Evolutionary conservation across 2,797 vertebrate genomes (phyloP), one percentile per base, ranked within the genome.

Genomic region (Coregonus suidteri): DNA sequence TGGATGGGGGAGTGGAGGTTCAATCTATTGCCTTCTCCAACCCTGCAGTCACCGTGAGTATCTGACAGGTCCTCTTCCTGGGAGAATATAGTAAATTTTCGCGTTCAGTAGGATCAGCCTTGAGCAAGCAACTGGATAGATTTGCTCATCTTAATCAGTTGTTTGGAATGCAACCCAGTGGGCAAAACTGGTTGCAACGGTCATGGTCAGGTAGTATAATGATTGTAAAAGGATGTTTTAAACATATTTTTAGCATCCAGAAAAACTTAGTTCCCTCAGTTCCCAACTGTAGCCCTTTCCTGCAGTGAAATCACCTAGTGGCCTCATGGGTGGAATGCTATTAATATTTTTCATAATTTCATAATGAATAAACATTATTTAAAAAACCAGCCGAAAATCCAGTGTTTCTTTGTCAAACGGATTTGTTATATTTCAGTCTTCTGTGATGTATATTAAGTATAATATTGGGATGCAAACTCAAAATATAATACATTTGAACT

Each of bases 11-110:
- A 5, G 18, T 94, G 56, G 53, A 83, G 1, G 64, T 94, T 34
- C 56, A 76, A 5, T 79, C 37, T 52, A 82, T 94, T 70, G 65
- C 35, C 65, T 93, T 94, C 77, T 83, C 91, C 81, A 85, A 87
- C 56, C 89, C 87, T 56, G 62, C 14, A 30, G 84, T 84, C 37
- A 81, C 77, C 66, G 52, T 66, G 14, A 66, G 64, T 47, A 70
- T 59, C 56, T 59, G 56, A 59, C 1, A n/a, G 56, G 56, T 59
- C 56, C n/a, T 59, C 56, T 1, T n/a, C 53, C 16, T n/a, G 3
- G 54, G 18, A 56, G 54, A 56, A n/a, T 56, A n/a, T 6, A 56
- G 18, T 56, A n/a, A 5, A 59, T n/a, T n/a, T n/a, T 59, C n/a
- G 6, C 7, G 6, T 59, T 59, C n/a, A n/a, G 6, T 18, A 2